Evolutionary conservation across 1,140 invertebrate genomes (phyloP).

Genomic region (Sarcophaga bullata): DNA sequence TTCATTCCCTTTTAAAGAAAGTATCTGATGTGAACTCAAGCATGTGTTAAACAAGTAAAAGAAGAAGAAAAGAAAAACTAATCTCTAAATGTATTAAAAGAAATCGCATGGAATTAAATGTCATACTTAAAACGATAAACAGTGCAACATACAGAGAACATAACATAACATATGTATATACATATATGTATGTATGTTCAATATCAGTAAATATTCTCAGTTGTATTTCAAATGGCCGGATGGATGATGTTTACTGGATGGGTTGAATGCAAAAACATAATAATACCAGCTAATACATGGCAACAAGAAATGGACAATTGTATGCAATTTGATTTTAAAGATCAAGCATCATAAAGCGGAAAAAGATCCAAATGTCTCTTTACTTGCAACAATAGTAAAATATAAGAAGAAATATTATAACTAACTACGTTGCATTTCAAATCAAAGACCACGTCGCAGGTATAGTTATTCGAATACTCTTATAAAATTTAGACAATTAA

Average conservation of each 20-base stretch:
- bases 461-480: no score
- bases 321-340: no score
- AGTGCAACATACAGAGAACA: not conserved
- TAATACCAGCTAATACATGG: not conserved
- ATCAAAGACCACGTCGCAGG: no score
- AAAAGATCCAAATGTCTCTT: no score
- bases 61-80: not conserved
- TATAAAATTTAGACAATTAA: no score
- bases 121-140: not conserved
- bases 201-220: not conserved
- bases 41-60: conserved; percentile 7
- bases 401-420: no score
- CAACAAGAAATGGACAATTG: conserved; percentile 17
- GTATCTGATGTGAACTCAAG: conserved; percentile 23
- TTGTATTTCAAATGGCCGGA: not conserved
- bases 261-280: not conserved
- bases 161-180: no score
- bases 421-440: no score
- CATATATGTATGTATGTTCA: not conserved
- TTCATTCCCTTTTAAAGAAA: not conserved
- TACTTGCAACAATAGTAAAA: no score
- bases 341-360: no score
- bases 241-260: not conserved
- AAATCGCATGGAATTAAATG: conserved; percentile 24
- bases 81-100: conserved; percentile 13